Percentiles rank a stretch among this genome's conserved stretches.
Evolutionary conservation across 2,888 invertebrate genomes (phyloP).

Genomic region (Heliconius erato): DNA sequence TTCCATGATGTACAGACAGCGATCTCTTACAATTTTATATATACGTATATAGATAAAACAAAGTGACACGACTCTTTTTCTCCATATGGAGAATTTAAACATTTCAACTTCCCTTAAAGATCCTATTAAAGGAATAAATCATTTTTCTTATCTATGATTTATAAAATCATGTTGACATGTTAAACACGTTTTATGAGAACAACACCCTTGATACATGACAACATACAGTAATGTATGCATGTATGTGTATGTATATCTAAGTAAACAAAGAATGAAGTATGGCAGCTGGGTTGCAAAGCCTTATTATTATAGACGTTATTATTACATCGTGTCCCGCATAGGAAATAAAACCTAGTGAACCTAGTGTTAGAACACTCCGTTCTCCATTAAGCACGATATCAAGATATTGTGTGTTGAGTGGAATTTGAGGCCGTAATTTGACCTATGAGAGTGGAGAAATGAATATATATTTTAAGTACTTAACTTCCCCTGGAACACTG

Average conservation of each 20-base stretch:
- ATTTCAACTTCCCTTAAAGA: too few species aligned
- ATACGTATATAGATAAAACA: too few species aligned
- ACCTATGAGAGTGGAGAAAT: too few species aligned
- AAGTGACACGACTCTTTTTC: too few species aligned
- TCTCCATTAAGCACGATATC: neutral
- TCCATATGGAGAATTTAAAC: too few species aligned
- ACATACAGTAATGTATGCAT: neutral
- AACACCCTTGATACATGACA: conserved; percentile 30
- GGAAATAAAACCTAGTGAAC: neutral
- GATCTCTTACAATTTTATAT: too few species aligned
- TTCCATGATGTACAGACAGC: too few species aligned
- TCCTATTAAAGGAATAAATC: too few species aligned
- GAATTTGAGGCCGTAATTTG: too few species aligned
- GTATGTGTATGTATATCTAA: neutral
- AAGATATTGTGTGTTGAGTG: neutral
- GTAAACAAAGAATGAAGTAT: neutral
- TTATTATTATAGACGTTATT: neutral
- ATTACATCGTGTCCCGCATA: neutral
- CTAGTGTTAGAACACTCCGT: neutral
- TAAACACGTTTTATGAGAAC: conserved; percentile 36
- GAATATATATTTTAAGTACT: too few species aligned
- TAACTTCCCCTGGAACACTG: too few species aligned
- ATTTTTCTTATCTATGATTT: neutral
- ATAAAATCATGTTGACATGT: conserved; percentile 9
- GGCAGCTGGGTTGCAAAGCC: neutral